Evolutionary conservation across 2,888 invertebrate genomes (phyloP).

Genomic region (Alviniconcha strummeri): DNA sequence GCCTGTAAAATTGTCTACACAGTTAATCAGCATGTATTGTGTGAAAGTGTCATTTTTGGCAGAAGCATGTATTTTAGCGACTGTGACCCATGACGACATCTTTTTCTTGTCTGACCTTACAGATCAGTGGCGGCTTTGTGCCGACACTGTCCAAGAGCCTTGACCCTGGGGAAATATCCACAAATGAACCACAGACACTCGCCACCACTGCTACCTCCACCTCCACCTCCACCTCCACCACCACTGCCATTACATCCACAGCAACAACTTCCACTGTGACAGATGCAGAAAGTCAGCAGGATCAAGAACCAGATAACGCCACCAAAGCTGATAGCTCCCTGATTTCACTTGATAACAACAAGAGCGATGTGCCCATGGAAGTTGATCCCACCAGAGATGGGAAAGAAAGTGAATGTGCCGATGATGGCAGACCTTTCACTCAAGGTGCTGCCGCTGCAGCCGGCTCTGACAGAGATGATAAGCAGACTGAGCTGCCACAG

Average conservation of each 20-base stretch:
- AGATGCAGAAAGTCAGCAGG: neutral
- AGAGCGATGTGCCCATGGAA: neutral
- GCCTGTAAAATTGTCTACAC: no score
- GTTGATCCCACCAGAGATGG: neutral
- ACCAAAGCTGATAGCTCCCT: neutral
- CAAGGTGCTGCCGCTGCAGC: no score
- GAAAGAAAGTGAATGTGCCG: neutral
- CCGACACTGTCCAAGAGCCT: neutral
- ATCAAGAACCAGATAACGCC: neutral
- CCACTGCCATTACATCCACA: neutral
- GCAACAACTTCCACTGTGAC: neutral
- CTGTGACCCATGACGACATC: neutral
- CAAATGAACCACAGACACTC: neutral
- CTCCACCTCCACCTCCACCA: neutral
- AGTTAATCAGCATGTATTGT: no score
- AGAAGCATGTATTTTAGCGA: no score
- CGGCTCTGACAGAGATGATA: no score
- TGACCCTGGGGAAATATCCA: neutral
- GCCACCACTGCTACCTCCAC: neutral
- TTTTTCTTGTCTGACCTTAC: neutral
- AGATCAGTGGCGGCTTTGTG: constrained; percentile 23
- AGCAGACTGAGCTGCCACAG: no score
- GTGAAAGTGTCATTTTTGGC: no score
- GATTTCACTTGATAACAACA: neutral
- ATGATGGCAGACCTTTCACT: no score